These are phyloP conservation scores for Pocillopora meandrina DNA, from an alignment of 92 coral and sea anemone genomes.

Conservation along the genomic window DNA sequence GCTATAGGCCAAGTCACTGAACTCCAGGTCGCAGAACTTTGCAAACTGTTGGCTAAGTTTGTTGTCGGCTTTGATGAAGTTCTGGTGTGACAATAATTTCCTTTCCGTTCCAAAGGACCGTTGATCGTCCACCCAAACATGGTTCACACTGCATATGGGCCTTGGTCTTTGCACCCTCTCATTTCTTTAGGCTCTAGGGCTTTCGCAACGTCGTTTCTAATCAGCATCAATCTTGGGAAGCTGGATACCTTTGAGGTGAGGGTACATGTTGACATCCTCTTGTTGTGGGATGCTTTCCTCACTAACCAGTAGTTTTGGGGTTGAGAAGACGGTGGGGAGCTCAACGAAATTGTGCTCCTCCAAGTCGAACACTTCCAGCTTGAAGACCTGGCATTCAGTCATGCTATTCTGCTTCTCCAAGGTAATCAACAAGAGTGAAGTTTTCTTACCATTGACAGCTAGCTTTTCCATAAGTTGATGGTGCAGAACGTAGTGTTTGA, in stretches of 20 bases:
- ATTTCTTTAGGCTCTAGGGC: slow-evolving; percentile 51
- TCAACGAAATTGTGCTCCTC: slow-evolving; percentile 39
- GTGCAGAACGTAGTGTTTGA: slow-evolving; percentile 41
- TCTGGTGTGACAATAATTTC: background rate
- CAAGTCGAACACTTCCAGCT: slow-evolving; percentile 43
- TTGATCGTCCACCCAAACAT: slow-evolving; percentile 47
- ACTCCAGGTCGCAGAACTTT: slow-evolving; percentile 46
- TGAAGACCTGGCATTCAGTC: slow-evolving; percentile 8
- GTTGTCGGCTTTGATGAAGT: slow-evolving; percentile 41
- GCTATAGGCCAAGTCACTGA: slow-evolving; percentile 43
- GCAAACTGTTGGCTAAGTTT: slow-evolving; percentile 45
- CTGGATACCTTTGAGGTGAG: slow-evolving; percentile 34
- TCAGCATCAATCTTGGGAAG: slow-evolving; percentile 36
- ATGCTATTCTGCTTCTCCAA: slow-evolving; percentile 17
- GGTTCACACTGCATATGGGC: slow-evolving; percentile 47
- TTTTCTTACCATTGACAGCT: slow-evolving; percentile 26
- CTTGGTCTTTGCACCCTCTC: slow-evolving; percentile 7
- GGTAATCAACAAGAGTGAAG: slow-evolving; percentile 23
- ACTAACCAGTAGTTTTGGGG: slow-evolving; percentile 31
- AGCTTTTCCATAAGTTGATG: slow-evolving; percentile 27
- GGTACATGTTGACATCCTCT: slow-evolving; percentile 39
- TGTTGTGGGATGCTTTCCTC: slow-evolving; percentile 34
- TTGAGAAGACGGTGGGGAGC: slow-evolving; percentile 37
- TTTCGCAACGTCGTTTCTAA: slow-evolving; percentile 37
- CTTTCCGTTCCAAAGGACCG: slow-evolving; percentile 43